A percentile compares a stretch with the other conserved stretches of the same genome.
Evolutionary conservation across 1,140 invertebrate species (phyloP).

Genomic region (Euborellia annulipes): DNA sequence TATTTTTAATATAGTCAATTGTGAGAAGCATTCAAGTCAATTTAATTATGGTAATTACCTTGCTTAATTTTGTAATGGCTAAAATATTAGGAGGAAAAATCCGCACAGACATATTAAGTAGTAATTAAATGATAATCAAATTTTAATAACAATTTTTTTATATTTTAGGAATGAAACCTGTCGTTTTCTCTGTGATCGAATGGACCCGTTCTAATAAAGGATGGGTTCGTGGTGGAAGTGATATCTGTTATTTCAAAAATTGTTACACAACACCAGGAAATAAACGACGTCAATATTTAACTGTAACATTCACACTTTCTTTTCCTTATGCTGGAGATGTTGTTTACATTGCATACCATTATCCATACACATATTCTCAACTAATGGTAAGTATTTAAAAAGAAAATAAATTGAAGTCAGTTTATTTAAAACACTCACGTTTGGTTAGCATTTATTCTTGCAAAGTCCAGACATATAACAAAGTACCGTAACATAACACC

Average conservation of each 20-base stretch:
- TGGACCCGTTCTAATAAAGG: slow-evolving; percentile 43
- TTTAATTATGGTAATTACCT: slow-evolving; percentile 57
- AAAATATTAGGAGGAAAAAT: too few species aligned
- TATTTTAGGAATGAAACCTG: slow-evolving; percentile 64
- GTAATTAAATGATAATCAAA: too few species aligned
- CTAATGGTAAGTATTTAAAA: slow-evolving; percentile 43
- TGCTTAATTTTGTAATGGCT: not conserved
- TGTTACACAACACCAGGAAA: slow-evolving; percentile 37
- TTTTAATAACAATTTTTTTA: too few species aligned
- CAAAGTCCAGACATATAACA: too few species aligned
- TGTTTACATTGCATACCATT: slow-evolving; percentile 83
- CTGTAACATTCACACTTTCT: slow-evolving; percentile 64
- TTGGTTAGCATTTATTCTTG: too few species aligned
- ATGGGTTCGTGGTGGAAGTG: slow-evolving; percentile 56
- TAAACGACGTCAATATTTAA: slow-evolving; percentile 48
- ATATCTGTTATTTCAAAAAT: slow-evolving; percentile 71
- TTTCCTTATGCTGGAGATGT: slow-evolving; percentile 66
- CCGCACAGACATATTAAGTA: too few species aligned
- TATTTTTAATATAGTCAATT: slow-evolving; percentile 82
- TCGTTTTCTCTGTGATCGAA: slow-evolving; percentile 69
- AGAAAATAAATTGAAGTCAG: too few species aligned
- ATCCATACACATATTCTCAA: slow-evolving; percentile 73
- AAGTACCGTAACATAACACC: too few species aligned
- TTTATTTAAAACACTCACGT: too few species aligned
- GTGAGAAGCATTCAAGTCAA: slow-evolving; percentile 76